Evolutionary conservation across 1,140 invertebrate species (phyloP), one percentile per base, ranked within the genome.

Genomic region (Papilio machaon): DNA sequence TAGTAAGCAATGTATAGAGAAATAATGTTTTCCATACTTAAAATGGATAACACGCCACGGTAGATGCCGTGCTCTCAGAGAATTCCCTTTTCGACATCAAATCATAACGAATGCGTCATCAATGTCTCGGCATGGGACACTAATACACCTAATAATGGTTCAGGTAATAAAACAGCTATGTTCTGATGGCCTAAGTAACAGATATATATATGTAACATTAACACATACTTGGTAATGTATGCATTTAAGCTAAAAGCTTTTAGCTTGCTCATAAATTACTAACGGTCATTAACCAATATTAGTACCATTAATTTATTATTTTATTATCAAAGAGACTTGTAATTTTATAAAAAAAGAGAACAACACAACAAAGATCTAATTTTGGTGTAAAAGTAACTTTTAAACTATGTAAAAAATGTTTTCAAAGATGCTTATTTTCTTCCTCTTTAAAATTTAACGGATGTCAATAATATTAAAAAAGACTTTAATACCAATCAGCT

Each of bases 41-140:
- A 46, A 13, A 15, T 47, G 46, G 73, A 64, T 30, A 30, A 35
- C 23, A 54, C 17, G 30, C 15, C 11, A 52, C 43, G 23, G 23
- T 15, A 54, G 19, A 15, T 0, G 73, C 47, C 19, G 43, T 75
- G 80, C 73, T 81, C 64, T 80, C 73, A 74, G 52, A 70, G 49
- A 43, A 67, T 79, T 80, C 75, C 80, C 60, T 84, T 86, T 86
- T 83, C 74, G 82, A 79, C 80, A 80, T 82, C 78, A 82, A 84
- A 81, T 84, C 81, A 76, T 83, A 81, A 82, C 79, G 80, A 81
- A 84, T 83, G 80, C 75, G 81, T 84, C 83, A 84, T 85, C 85
- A 86, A 83, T 78, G 78, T 80, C 85, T 82, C 84, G 70, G 74
- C 84, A 79, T 85, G 82, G 52, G 60, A 81, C 80, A 75, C 82